These are phyloP conservation scores for Tauraco hartlaubi DNA, from an alignment of 2,797 vertebrate species.

Conservation along the genomic window DNA sequence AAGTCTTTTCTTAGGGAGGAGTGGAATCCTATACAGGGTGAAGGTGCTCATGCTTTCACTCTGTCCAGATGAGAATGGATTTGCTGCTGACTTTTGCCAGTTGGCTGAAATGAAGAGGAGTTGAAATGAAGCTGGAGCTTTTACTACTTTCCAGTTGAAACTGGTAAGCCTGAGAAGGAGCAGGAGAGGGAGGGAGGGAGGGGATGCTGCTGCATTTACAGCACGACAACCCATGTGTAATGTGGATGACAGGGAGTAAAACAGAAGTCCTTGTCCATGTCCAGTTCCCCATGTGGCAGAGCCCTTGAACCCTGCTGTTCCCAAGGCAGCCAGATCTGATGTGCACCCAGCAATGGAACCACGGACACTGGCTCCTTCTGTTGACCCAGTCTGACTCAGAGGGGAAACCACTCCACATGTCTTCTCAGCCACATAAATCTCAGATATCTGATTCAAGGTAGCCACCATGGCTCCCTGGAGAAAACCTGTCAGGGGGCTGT, in stretches of 20 bases:
- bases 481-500: not conserved
- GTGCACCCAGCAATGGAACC: not conserved
- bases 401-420: fast-evolving
- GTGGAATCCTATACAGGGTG: not conserved
- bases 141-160: not conserved
- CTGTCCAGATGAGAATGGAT: not conserved
- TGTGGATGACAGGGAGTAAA: not conserved
- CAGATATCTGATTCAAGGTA: not conserved
- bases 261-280: not conserved
- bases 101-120: not conserved
- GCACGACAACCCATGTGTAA: not conserved
- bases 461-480: not conserved
- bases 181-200: not conserved
- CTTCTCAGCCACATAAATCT: not conserved
- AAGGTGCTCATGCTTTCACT: not conserved
- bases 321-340: fast-evolving
- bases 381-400: too few species aligned
- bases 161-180: not conserved
- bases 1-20: not conserved
- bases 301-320: not conserved
- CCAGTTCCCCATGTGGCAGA: not conserved
- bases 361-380: fast-evolving
- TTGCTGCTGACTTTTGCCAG: not conserved
- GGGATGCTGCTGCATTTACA: not conserved
- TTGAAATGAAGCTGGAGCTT: not conserved